Evolutionary conservation across 2,888 invertebrate genomes (phyloP).

Genomic region (Trichogramma evanescens): DNA sequence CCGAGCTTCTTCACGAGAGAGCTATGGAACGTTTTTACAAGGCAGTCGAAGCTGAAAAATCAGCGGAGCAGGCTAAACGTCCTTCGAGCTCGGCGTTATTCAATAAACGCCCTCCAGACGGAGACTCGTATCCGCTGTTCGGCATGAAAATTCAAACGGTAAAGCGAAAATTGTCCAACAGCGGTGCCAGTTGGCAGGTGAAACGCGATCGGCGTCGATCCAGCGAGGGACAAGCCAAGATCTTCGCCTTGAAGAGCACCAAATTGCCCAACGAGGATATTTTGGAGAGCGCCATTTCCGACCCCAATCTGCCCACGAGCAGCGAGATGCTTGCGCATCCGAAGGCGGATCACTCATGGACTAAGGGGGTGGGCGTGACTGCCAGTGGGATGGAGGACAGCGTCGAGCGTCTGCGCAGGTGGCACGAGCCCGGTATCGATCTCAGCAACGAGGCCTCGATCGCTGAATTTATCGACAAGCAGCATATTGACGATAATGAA

Average conservation of each 20-base stretch:
- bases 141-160: slow-evolving; percentile 26
- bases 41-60: slow-evolving; percentile 69
- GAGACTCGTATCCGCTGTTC: slow-evolving; percentile 24
- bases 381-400: slow-evolving; percentile 16
- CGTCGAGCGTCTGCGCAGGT: slow-evolving; percentile 29
- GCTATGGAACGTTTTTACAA: slow-evolving; percentile 77
- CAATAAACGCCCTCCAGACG: slow-evolving; percentile 25
- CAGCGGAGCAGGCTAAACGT: slow-evolving; percentile 48
- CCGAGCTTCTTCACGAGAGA: slow-evolving; percentile 73
- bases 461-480: slow-evolving; percentile 19
- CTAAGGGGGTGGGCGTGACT: background rate
- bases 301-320: slow-evolving; percentile 36
- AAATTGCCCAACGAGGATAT: background rate
- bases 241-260: background rate
- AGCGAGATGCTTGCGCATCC: slow-evolving; percentile 20
- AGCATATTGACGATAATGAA: slow-evolving; percentile 16
- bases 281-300: slow-evolving; percentile 30
- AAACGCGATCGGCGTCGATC: slow-evolving; percentile 36
- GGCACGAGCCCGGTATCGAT: slow-evolving; percentile 32
- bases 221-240: slow-evolving; percentile 38
- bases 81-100: slow-evolving; percentile 20
- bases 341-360: slow-evolving; percentile 19
- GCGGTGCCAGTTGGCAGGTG: slow-evolving; percentile 33
- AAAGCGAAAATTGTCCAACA: slow-evolving; percentile 49
- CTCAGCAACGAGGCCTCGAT: slow-evolving; percentile 22